phyloP scores from a whole-genome alignment of 2,797 vertebrate genomes.

The Cynopterus sphinx region DNA sequence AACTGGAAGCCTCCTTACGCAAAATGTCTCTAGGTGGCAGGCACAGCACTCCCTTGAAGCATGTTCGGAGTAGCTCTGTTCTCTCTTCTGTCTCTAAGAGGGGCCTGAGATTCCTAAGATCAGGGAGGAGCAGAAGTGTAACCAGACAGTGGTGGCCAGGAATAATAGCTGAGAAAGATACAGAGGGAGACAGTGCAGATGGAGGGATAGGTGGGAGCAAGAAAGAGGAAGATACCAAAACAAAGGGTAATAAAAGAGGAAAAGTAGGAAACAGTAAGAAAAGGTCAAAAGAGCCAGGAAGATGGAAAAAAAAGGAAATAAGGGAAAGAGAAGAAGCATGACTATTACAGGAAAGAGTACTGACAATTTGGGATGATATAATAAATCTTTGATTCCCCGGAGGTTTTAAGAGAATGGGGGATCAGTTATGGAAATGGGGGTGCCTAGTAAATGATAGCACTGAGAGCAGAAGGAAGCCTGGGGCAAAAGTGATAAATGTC shows the following conservation, averaged over 20 bases:
- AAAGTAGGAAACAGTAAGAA: background rate
- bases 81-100: background rate
- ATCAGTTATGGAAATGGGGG: background rate
- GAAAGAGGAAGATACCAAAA: background rate
- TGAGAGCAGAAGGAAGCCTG: background rate
- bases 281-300: background rate
- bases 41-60: constrained; percentile 15
- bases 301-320: background rate
- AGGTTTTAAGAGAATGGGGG: background rate
- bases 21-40: background rate
- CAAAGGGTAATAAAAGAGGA: background rate
- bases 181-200: background rate
- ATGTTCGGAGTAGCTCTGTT: background rate
- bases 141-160: background rate
- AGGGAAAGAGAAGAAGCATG: background rate
- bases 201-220: no score
- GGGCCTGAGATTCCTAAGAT: constrained; percentile 7
- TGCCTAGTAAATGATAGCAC: background rate
- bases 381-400: background rate
- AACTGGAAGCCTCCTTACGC: background rate
- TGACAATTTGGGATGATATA: background rate
- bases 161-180: background rate
- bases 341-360: background rate
- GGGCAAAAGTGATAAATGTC: background rate
- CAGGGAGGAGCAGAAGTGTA: background rate